Evolutionary conservation across 2,888 invertebrate genomes (phyloP).

Genomic region (Ectobius pallidus): DNA sequence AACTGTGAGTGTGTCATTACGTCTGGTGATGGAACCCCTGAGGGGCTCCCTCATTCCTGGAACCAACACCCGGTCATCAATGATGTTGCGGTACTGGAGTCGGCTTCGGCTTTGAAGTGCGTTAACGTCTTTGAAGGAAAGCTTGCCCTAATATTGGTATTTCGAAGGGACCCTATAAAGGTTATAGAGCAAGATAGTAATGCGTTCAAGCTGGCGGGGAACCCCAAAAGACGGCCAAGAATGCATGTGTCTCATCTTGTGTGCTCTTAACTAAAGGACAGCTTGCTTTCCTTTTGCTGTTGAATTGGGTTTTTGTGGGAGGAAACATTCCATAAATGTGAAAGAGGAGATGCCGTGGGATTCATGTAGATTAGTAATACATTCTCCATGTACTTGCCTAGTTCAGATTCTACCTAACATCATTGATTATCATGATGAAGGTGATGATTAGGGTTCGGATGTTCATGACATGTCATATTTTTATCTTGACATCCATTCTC

Average conservation of each 20-base stretch:
- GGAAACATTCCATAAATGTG: no score
- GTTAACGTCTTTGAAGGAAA: conserved; percentile 26
- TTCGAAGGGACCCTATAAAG: conserved; percentile 10
- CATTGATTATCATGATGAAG: no score
- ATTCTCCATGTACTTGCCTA: no score
- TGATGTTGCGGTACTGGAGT: conserved; percentile 20
- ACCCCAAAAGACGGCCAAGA: background rate
- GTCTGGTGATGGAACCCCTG: conserved; percentile 21
- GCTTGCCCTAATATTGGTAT: conserved; percentile 32
- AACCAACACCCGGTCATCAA: conserved; percentile 29
- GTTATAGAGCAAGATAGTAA: conserved; percentile 9
- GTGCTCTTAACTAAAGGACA: background rate
- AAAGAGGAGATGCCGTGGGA: no score
- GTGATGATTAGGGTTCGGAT: no score
- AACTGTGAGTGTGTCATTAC: conserved; percentile 1
- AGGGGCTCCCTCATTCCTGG: conserved; percentile 10
- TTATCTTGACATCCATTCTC: no score
- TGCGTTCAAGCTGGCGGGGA: background rate
- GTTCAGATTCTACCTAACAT: no score
- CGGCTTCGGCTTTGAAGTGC: conserved; percentile 23
- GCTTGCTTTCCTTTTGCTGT: conserved; percentile 5
- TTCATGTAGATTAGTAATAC: no score
- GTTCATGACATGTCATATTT: no score
- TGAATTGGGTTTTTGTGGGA: no score
- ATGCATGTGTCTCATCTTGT: background rate